Evolutionary conservation across 2,113 vertebrate genomes (phyloP).

Genomic region (Solea solea): DNA sequence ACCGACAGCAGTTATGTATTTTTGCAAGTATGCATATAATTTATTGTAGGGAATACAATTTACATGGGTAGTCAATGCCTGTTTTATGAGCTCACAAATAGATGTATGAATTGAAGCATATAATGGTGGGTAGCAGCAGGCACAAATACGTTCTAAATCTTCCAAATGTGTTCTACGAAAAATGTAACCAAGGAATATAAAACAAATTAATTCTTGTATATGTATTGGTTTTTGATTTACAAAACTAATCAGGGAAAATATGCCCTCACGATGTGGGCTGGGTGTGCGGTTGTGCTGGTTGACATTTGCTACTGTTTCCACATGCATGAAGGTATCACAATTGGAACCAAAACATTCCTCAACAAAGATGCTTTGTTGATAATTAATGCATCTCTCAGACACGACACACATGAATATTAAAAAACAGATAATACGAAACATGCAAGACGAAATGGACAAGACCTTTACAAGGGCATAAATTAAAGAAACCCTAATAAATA

Average conservation of each 20-base stretch:
- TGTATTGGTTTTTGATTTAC: conserved; percentile 97
- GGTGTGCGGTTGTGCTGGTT: conserved; percentile 6
- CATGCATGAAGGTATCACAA: background rate
- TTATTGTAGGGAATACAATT: conserved; percentile 99
- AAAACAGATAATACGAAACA: background rate
- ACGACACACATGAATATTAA: background rate
- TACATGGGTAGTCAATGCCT: conserved; percentile 99
- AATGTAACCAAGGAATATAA: conserved; percentile 99
- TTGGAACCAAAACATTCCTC: background rate
- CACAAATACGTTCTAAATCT: conserved; percentile 99
- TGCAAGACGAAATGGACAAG: background rate
- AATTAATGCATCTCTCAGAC: background rate
- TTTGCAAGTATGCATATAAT: conserved; percentile 99
- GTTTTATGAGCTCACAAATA: conserved; percentile 99
- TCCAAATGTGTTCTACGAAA: conserved; percentile 94
- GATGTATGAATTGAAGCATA: conserved; percentile 99
- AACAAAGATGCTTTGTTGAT: background rate
- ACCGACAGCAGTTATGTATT: conserved; percentile 96
- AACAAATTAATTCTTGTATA: conserved; percentile 98
- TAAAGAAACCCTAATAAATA: too few relatives aligned
- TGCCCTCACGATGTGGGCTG: conserved; percentile 73
- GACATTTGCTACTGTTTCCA: conserved; percentile 11
- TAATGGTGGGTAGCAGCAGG: conserved; percentile 98
- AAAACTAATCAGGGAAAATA: conserved; percentile 94
- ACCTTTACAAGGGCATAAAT: background rate